A percentile compares a stretch with the other conserved stretches of the same genome.
Evolutionary conservation across 2,113 vertebrate species (phyloP).

Genomic region (Regulus satrapa): DNA sequence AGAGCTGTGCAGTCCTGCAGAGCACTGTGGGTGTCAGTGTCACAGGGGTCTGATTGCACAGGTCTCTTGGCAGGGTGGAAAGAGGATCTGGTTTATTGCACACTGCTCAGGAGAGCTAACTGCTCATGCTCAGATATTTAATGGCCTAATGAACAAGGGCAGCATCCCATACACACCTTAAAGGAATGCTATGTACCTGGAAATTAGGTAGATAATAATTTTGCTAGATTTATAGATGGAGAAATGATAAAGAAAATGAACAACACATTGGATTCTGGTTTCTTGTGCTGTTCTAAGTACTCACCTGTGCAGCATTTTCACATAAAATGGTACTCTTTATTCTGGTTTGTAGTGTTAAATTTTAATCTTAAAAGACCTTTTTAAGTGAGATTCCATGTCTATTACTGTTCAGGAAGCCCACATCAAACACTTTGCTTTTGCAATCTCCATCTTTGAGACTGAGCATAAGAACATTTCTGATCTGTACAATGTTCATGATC

Average conservation of each 20-base stretch:
- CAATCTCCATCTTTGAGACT: background rate
- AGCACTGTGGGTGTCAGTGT: background rate
- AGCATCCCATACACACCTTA: background rate
- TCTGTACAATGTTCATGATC: background rate
- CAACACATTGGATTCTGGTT: background rate
- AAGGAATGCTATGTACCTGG: background rate
- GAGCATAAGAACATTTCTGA: background rate
- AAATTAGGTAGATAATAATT: background rate
- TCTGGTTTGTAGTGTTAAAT: background rate
- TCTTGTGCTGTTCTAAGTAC: background rate
- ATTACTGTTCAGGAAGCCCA: background rate
- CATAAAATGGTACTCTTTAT: background rate
- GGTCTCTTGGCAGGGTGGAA: background rate
- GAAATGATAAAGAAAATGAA: background rate
- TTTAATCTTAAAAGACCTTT: background rate
- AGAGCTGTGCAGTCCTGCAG: background rate
- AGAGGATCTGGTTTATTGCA: background rate
- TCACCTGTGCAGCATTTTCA: background rate
- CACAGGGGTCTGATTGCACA: slow-evolving; percentile 6
- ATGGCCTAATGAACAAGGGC: background rate
- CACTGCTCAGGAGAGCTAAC: background rate
- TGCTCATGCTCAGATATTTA: background rate
- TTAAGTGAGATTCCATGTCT: background rate
- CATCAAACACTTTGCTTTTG: background rate
- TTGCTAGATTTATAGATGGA: background rate